These are phyloP conservation scores for Sapayoa aenigma DNA, from an alignment of 2,113 vertebrate genomes.

Conservation along the genomic window DNA sequence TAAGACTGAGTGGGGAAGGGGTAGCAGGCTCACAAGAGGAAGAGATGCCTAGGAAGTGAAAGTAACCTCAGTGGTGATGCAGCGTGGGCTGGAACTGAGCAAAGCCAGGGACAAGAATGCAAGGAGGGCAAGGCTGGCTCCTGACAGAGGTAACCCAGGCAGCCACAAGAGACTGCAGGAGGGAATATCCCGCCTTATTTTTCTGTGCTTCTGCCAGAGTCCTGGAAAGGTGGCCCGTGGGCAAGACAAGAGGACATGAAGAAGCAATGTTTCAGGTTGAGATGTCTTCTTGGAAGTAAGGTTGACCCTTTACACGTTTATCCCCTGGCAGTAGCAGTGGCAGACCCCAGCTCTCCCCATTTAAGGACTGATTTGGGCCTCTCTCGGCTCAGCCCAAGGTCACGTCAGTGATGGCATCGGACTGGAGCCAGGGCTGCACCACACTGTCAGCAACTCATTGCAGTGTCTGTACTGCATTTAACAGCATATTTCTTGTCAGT, in stretches of 20 bases:
- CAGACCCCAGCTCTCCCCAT: accelerated
- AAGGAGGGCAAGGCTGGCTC: neutral
- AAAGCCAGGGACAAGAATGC: neutral
- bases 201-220: neutral
- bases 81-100: accelerated
- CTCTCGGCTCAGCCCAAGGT: neutral
- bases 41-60: neutral
- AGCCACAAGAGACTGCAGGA: neutral
- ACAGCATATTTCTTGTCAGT: accelerated
- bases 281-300: neutral
- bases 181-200: neutral
- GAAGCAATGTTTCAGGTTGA: neutral
- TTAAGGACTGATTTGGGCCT: neutral
- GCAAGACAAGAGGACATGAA: accelerated
- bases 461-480: accelerated
- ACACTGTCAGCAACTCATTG: neutral
- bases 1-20: neutral
- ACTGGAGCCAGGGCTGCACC: neutral
- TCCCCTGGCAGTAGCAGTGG: neutral
- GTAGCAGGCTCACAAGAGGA: neutral
- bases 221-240: neutral
- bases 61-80: neutral
- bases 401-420: accelerated
- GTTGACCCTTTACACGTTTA: neutral
- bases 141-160: neutral